These are phyloP conservation scores for Lordiphosa fenestrarum DNA, from an alignment of 2,888 invertebrate species.

Conservation along the genomic window DNA sequence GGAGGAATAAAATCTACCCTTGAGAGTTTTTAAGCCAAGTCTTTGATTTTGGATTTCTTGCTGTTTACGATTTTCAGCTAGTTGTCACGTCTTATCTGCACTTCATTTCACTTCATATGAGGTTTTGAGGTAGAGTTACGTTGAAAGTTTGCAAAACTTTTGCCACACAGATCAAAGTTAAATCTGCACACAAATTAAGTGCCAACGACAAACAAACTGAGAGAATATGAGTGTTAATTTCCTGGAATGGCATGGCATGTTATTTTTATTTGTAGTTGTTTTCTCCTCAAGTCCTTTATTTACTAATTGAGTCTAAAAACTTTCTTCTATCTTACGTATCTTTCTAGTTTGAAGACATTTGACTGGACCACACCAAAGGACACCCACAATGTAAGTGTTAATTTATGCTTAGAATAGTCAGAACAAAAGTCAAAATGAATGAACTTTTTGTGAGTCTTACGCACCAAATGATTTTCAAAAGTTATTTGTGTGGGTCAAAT, in stretches of 20 bases:
- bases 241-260: neutral
- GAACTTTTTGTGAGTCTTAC: slow-evolving; percentile 27
- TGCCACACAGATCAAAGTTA: slow-evolving; percentile 23
- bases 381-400: slow-evolving; percentile 66
- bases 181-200: slow-evolving; percentile 46
- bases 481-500: slow-evolving; percentile 25
- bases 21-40: slow-evolving; percentile 2
- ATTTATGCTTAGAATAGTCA: slow-evolving; percentile 57
- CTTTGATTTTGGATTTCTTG: slow-evolving; percentile 30
- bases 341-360: slow-evolving; percentile 38
- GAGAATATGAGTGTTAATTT: slow-evolving; percentile 49
- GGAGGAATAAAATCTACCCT: neutral
- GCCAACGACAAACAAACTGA: slow-evolving; percentile 31
- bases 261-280: slow-evolving; percentile 2
- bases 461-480: slow-evolving; percentile 32
- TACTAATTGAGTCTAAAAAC: slow-evolving; percentile 61
- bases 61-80: slow-evolving; percentile 11
- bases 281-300: slow-evolving; percentile 14
- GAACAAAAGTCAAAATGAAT: slow-evolving; percentile 10
- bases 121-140: slow-evolving; percentile 7
- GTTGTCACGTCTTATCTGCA: slow-evolving; percentile 31
- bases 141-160: slow-evolving; percentile 24
- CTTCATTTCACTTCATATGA: slow-evolving; percentile 6
- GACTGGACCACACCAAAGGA: slow-evolving; percentile 22
- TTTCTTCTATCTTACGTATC: slow-evolving; percentile 23